These are phyloP conservation scores for Tauraco hartlaubi DNA, from an alignment of 2,797 vertebrate genomes.

Conservation along the genomic window DNA sequence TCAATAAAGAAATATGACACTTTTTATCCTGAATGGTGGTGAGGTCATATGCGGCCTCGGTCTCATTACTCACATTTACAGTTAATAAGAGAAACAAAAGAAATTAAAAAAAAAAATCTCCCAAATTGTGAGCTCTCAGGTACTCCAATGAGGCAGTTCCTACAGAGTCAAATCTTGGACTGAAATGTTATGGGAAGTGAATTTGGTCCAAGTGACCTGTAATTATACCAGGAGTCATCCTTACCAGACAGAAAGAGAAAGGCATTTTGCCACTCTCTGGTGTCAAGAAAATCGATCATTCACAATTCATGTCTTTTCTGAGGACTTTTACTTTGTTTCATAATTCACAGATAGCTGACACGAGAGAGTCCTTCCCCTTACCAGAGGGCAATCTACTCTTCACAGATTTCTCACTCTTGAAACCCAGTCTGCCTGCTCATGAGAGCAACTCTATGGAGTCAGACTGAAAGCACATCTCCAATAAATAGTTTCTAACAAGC, in stretches of 20 bases:
- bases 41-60: not conserved
- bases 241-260: not conserved
- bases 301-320: not conserved
- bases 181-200: not conserved
- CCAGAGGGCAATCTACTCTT: not conserved
- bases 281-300: not conserved
- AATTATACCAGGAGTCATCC: not conserved
- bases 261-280: not conserved
- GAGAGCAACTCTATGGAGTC: not conserved
- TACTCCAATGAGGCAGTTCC: not conserved
- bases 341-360: not conserved
- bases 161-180: not conserved
- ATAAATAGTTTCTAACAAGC: not conserved
- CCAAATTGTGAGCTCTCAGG: not conserved
- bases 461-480: not conserved
- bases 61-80: not conserved
- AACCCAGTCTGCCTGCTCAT: not conserved
- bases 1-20: not conserved
- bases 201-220: not conserved
- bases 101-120: not conserved
- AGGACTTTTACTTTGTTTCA: not conserved
- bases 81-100: not conserved
- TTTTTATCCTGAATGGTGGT: not conserved
- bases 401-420: not conserved
- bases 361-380: not conserved